Base-by-base conservation (phyloP, 2,113 vertebrate species). In the Pelobates fuscus region DNA sequence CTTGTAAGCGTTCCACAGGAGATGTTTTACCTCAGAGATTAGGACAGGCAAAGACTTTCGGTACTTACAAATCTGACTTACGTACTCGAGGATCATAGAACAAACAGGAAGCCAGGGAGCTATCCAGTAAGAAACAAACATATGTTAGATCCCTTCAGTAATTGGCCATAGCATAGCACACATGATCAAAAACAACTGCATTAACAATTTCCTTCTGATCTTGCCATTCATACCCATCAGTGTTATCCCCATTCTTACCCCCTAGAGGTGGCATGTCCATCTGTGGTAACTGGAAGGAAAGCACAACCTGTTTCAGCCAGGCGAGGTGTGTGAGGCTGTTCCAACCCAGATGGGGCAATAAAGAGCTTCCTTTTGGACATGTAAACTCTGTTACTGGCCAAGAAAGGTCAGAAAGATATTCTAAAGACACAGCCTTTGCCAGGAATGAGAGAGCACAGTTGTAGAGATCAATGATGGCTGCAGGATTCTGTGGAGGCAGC, bases 301-400 rank as follows among this genome's bases (percentile, higher is more conserved):
- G 88, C 67, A 98, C 80, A 2, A 91, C 86, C 52, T 90, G 86
- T 21, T 82, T 92, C 12, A 99, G 83, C 96, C 96, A 98, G 46
- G 85, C 82, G 79, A 96, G 84, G 71, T 98, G 95, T 29, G 84
- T 81, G 0, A 86, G 77, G 0, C 80, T 69, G 71, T 98, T 99
- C 95, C 96, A 99, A 14, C 88, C 88, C 75, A 89, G 84, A 67
- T 95, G 93, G 14, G 97, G 95, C 66, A 98, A 84, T 55, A 91
- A 74, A 20, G 79, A 84, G 15, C 77, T 89, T 55, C 86, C 92
- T 0, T 91, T 90, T 0, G 86, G 86, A 64, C 88, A 80, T 7
- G 85, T 89, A 76, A 98, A 98, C 77, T 99, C 96, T 0, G 81
- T 77, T 0, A 96, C 85, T 2, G 96, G 97, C 96, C 95, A 99